These are phyloP conservation scores for Julus scanicus DNA, from an alignment of 2,888 invertebrate species.

Conservation along the genomic window DNA sequence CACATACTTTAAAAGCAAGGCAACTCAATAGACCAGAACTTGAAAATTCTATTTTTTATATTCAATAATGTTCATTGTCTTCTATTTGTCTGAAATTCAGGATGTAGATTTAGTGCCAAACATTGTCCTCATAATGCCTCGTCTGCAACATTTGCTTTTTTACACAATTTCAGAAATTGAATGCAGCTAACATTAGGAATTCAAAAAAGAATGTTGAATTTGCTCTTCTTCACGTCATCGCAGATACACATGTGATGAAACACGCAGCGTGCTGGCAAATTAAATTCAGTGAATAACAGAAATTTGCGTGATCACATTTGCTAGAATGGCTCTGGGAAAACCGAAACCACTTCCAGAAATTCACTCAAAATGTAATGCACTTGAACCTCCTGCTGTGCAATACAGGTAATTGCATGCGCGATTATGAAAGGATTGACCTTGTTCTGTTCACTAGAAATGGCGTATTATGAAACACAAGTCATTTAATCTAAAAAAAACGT, in stretches of 20 bases:
- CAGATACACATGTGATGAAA: background rate
- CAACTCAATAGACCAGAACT: too few relatives aligned
- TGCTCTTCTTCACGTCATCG: too few relatives aligned
- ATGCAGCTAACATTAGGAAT: too few relatives aligned
- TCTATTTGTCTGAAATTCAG: too few relatives aligned
- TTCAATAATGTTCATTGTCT: too few relatives aligned
- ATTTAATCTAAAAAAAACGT: background rate
- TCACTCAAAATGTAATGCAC: background rate
- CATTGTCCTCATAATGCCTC: too few relatives aligned
- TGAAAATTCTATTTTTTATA: too few relatives aligned
- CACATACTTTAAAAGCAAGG: too few relatives aligned
- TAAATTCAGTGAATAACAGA: background rate
- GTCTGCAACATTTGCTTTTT: too few relatives aligned
- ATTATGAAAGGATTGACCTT: constrained; percentile 3
- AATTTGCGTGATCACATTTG: constrained; percentile 34
- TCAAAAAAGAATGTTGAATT: too few relatives aligned
- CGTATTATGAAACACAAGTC: constrained; percentile 19
- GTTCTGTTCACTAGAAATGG: background rate
- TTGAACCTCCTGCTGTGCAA: background rate
- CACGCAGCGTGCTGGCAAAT: constrained; percentile 12
- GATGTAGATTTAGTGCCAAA: too few relatives aligned
- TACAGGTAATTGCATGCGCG: background rate
- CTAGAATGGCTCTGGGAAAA: background rate
- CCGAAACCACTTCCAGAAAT: background rate
- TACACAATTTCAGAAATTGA: too few relatives aligned